Percentiles rank a stretch among this genome's conserved stretches.
Conservation (phyloP, 2,797 vertebrate species). For the Darevskia nairensis region DNA sequence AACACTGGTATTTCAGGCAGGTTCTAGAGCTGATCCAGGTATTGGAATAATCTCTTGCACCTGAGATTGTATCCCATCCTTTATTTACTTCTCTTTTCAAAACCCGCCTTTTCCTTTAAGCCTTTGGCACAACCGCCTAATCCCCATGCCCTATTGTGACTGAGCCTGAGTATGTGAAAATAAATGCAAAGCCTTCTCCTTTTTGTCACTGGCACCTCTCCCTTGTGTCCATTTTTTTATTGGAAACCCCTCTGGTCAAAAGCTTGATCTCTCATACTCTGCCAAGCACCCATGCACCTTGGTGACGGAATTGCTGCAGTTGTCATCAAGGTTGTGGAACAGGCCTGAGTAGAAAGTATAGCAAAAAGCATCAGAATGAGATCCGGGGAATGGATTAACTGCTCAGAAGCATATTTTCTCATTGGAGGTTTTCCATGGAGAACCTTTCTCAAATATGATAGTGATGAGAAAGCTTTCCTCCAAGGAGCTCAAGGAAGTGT, state of each 20-base stretch:
- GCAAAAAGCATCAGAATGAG: neutral
- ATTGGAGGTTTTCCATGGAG: neutral
- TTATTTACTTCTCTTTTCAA: neutral
- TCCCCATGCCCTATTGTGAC: neutral
- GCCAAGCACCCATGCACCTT: too few species aligned
- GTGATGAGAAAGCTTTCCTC: too few species aligned
- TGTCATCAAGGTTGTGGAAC: neutral
- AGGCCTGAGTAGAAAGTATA: neutral
- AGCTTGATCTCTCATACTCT: neutral
- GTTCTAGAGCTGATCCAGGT: neutral
- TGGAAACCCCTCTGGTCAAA: neutral
- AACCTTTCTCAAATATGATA: neutral
- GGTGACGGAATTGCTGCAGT: neutral
- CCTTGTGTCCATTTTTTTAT: neutral
- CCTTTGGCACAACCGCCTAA: neutral
- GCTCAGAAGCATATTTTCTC: neutral
- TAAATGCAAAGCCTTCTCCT: neutral
- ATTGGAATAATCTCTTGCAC: neutral
- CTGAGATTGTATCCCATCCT: neutral
- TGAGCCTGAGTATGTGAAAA: neutral
- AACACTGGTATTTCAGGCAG: neutral
- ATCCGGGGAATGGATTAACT: constrained; percentile 20
- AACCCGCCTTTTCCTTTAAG: neutral
- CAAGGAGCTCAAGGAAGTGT: too few species aligned
- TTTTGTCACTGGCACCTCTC: neutral